A percentile compares a stretch with the other conserved stretches of the same genome.
Evolutionary conservation across 2,888 invertebrate genomes (phyloP).

Genomic region (Drosophila austrosaltans): DNA sequence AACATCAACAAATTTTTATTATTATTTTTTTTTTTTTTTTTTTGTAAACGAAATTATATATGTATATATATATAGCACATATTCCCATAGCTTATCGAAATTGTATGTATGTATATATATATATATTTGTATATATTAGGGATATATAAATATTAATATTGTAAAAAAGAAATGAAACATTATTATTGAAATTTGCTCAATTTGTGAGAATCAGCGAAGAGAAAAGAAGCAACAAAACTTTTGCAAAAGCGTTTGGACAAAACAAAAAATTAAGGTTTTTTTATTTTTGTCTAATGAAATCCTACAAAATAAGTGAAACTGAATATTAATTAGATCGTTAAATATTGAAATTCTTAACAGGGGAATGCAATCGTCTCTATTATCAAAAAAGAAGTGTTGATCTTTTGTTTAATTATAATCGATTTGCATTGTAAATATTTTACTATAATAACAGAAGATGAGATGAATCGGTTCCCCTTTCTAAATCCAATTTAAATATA

Average conservation of each 20-base stretch:
- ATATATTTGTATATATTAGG: not conserved
- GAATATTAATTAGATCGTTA: too few relatives aligned
- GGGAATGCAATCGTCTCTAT: too few relatives aligned
- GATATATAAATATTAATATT: constrained; percentile 35
- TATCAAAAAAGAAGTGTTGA: too few relatives aligned
- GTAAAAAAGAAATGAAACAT: constrained; percentile 23
- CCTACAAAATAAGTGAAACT: too few relatives aligned
- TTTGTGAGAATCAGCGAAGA: not conserved
- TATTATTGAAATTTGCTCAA: constrained; percentile 1
- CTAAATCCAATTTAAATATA: too few relatives aligned
- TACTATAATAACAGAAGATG: too few relatives aligned
- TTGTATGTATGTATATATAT: constrained; percentile 24
- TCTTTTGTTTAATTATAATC: too few relatives aligned
- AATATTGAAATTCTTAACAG: too few relatives aligned
- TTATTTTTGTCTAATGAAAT: too few relatives aligned
- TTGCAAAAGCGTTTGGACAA: not conserved
- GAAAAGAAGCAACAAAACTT: not conserved
- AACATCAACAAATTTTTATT: constrained; percentile 68
- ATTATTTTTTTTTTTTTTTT: constrained; percentile 12
- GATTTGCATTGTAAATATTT: too few relatives aligned
- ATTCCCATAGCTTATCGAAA: constrained; percentile 13
- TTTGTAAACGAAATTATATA: constrained; percentile 39
- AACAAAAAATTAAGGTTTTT: too few relatives aligned
- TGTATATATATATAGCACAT: constrained; percentile 43
- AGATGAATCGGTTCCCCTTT: too few relatives aligned